Conservation (phyloP, 2,888 invertebrate species). For the Siphlonurus alternatus region DNA sequence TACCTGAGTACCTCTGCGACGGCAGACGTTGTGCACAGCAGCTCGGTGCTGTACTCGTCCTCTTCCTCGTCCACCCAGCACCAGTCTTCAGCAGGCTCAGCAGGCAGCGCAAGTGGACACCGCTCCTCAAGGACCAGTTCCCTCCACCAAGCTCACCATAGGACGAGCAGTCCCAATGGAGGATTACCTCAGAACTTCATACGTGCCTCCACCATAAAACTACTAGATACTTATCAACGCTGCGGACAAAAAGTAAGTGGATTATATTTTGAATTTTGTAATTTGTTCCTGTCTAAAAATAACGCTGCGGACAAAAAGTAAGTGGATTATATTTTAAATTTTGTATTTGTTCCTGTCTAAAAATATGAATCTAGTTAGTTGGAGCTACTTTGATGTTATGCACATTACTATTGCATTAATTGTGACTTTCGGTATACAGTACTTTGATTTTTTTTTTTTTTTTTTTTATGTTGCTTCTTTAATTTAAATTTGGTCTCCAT, state of each 20-base stretch:
- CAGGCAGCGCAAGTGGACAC: slow-evolving; percentile 29
- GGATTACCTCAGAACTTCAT: slow-evolving; percentile 37
- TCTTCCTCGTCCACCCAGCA: slow-evolving; percentile 20
- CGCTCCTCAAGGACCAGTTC: not conserved
- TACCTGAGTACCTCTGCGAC: slow-evolving; percentile 22
- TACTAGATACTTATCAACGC: slow-evolving; percentile 47
- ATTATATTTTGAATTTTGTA: slow-evolving; percentile 1
- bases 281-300: not conserved
- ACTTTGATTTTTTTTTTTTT: too few relatives aligned
- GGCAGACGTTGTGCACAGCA: slow-evolving; percentile 27
- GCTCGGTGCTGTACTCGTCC: slow-evolving; percentile 27
- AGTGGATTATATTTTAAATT: slow-evolving; percentile 11
- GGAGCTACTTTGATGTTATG: not conserved
- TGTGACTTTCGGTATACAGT: too few relatives aligned
- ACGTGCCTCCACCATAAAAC: slow-evolving; percentile 47
- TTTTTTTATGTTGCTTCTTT: too few relatives aligned
- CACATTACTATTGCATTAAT: slow-evolving; percentile 2
- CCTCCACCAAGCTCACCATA: slow-evolving; percentile 13
- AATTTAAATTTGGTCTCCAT: too few relatives aligned
- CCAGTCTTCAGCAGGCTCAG: slow-evolving; percentile 21
- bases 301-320: slow-evolving; percentile 48
- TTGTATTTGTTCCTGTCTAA: not conserved
- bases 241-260: slow-evolving; percentile 42
- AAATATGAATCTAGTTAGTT: slow-evolving; percentile 16
- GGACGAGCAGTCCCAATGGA: slow-evolving; percentile 15